These are phyloP conservation scores for Gymnothorax javanicus DNA, from an alignment of 2,797 vertebrate genomes.

Conservation along the genomic window DNA sequence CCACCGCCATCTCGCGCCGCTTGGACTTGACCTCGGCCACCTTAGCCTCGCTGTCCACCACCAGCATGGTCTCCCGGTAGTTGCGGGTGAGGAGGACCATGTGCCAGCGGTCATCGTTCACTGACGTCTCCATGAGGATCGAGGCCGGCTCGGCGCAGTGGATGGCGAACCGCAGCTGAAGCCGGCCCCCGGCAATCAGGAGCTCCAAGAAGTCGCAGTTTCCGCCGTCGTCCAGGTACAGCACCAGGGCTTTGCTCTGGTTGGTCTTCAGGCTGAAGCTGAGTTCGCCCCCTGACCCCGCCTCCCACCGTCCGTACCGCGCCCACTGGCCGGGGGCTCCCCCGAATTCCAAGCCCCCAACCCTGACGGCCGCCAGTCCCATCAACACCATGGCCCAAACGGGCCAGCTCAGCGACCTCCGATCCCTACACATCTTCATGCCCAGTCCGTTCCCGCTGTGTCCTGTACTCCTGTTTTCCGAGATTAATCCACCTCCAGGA, in stretches of 20 bases:
- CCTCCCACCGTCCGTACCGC: constrained; percentile 88
- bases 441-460: constrained; percentile 41
- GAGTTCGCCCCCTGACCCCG: constrained; percentile 80
- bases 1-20: constrained; percentile 87
- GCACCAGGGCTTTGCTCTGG: constrained; percentile 81
- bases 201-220: constrained; percentile 96
- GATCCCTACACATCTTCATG: constrained; percentile 60
- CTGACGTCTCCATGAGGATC: constrained; percentile 77
- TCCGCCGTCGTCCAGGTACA: constrained; percentile 92
- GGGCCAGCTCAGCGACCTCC: constrained; percentile 45
- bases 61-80: constrained; percentile 78
- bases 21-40: constrained; percentile 86
- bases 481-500: constrained; percentile 21
- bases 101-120: constrained; percentile 90
- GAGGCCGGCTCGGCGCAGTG: constrained; percentile 89
- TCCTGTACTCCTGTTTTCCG: constrained; percentile 40
- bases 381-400: constrained; percentile 58
- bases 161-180: constrained; percentile 88
- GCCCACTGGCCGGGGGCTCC: constrained; percentile 93
- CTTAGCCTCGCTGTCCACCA: constrained; percentile 86
- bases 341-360: constrained; percentile 82
- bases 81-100: constrained; percentile 80
- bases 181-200: constrained; percentile 80
- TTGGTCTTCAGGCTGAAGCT: constrained; percentile 91
- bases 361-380: constrained; percentile 57